phyloP scores from a whole-genome alignment of 1,140 invertebrate species.

The Monochamus saltuarius region DNA sequence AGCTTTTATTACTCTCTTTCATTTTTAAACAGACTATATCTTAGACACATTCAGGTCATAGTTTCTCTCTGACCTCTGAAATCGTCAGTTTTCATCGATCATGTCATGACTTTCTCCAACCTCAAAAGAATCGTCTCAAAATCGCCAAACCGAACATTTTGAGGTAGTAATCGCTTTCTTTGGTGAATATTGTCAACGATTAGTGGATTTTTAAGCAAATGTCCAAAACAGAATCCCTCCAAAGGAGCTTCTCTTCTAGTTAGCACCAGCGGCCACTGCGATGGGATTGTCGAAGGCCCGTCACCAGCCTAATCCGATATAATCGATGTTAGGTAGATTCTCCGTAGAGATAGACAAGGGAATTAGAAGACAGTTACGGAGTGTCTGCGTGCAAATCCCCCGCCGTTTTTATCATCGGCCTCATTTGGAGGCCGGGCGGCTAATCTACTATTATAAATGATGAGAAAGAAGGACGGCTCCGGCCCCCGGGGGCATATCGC shows the following conservation, averaged over 20 bases:
- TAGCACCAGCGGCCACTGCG: not conserved
- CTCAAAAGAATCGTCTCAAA: too few relatives aligned
- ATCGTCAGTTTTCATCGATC: not conserved
- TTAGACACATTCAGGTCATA: not conserved
- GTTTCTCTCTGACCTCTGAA: not conserved
- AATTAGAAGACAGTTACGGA: conserved; percentile 44
- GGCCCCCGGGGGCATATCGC: not conserved
- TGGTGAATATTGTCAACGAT: too few relatives aligned
- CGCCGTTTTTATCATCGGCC: conserved; percentile 31
- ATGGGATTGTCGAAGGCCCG: not conserved
- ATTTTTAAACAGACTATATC: too few relatives aligned
- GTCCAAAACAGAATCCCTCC: too few relatives aligned
- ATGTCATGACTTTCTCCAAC: too few relatives aligned
- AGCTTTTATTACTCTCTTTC: too few relatives aligned
- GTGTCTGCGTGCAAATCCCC: conserved; percentile 32
- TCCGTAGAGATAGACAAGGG: conserved; percentile 38
- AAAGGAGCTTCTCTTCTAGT: too few relatives aligned
- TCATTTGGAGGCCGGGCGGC: conserved; percentile 35
- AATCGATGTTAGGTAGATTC: conserved; percentile 45
- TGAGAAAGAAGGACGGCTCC: conserved; percentile 30
- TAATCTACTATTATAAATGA: conserved; percentile 43
- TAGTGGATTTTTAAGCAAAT: not conserved
- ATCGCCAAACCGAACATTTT: too few relatives aligned
- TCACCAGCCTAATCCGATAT: conserved; percentile 33
- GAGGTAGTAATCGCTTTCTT: too few relatives aligned